Conservation (phyloP, 53 echinoderm and acorn worm genomes). For the Temnopleurus reevesii region DNA sequence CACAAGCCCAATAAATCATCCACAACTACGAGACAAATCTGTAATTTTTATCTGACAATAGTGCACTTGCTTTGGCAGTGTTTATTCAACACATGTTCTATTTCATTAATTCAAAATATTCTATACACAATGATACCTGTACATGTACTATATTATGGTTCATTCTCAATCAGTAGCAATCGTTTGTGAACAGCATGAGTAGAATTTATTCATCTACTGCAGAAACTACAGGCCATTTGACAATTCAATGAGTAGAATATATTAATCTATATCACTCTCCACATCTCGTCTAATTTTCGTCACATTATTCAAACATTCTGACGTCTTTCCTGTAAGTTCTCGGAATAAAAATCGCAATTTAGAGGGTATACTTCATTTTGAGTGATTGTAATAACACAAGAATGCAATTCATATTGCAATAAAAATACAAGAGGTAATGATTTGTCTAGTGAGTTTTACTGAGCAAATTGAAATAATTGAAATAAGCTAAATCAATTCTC, state of each 20-base stretch:
- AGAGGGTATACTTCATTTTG: neutral
- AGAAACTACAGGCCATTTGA: too few species aligned
- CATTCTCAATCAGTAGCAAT: neutral
- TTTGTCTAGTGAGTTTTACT: constrained; percentile 18
- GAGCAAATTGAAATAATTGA: too few species aligned
- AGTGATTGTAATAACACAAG: neutral
- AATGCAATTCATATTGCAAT: constrained; percentile 33
- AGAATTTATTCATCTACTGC: neutral
- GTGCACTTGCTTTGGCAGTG: constrained; percentile 58
- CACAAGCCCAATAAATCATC: neutral
- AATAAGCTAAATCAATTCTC: too few species aligned
- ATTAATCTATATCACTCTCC: neutral
- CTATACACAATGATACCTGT: constrained; percentile 51
- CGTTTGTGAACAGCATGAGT: neutral
- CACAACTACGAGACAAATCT: neutral
- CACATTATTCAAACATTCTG: neutral
- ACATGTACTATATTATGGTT: constrained; percentile 56
- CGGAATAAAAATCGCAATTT: neutral
- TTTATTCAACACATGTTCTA: constrained; percentile 53
- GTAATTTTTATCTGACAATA: neutral
- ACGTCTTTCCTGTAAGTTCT: neutral
- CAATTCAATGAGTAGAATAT: neutral
- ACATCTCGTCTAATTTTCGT: neutral
- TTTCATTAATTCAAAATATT: constrained; percentile 46
- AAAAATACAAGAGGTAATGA: neutral